A percentile compares a stretch with the other conserved stretches of the same genome.
phyloP scores from a whole-genome alignment of 2,797 vertebrate species.

The Eurystomus glaucurus region DNA sequence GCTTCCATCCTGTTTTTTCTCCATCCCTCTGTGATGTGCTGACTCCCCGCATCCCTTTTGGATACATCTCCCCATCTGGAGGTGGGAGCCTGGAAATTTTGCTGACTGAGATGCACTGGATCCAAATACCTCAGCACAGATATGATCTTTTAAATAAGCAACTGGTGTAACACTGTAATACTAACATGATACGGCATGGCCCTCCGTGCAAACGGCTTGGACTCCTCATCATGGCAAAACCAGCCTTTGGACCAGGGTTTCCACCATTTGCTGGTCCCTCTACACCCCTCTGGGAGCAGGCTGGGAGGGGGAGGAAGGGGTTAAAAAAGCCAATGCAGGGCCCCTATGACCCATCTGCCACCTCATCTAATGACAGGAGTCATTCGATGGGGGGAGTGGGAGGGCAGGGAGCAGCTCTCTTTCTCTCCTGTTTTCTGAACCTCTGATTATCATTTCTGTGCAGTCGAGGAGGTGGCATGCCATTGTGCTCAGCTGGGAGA shows the following conservation, averaged over 20 bases:
- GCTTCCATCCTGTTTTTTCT: background rate
- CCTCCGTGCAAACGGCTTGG: background rate
- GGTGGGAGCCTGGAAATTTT: background rate
- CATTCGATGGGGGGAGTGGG: background rate
- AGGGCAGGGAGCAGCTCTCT: slow-evolving; percentile 50
- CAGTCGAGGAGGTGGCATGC: slow-evolving; percentile 49
- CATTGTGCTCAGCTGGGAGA: slow-evolving; percentile 58
- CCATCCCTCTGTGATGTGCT: background rate
- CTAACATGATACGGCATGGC: background rate
- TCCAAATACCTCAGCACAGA: background rate
- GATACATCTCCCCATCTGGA: background rate
- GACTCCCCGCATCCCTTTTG: rapidly evolving
- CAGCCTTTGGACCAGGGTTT: background rate
- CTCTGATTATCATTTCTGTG: slow-evolving; percentile 73
- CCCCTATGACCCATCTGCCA: slow-evolving; percentile 58
- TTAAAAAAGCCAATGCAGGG: slow-evolving; percentile 38
- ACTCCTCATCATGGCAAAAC: background rate
- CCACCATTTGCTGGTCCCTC: background rate
- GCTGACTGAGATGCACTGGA: background rate
- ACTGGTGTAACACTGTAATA: background rate
- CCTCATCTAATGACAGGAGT: slow-evolving; percentile 62
- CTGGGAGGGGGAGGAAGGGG: slow-evolving; percentile 27
- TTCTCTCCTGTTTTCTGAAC: slow-evolving; percentile 56
- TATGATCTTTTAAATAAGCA: background rate
- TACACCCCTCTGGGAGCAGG: background rate